Conservation (phyloP, 2,797 vertebrate species). For the Pelochelys cantorii region DNA sequence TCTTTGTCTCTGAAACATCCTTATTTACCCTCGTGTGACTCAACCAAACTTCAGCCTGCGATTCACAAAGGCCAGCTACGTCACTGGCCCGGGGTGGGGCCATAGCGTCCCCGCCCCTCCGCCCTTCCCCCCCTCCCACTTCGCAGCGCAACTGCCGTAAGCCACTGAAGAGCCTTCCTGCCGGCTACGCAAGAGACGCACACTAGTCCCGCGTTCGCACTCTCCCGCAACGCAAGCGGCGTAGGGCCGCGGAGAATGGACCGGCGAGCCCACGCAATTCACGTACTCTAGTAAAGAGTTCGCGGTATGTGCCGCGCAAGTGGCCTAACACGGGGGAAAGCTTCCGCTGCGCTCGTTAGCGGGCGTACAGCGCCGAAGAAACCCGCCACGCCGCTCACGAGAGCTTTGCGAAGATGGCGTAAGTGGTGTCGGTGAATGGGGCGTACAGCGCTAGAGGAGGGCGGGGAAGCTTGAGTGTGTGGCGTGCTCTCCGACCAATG, state of each 20-base stretch:
- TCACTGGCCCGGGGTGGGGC: slow-evolving; percentile 57
- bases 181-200: slow-evolving; percentile 32
- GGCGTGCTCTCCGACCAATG: slow-evolving; percentile 9
- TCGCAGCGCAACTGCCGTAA: background rate
- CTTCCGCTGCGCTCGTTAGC: background rate
- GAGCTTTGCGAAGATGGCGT: slow-evolving; percentile 27
- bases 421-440: slow-evolving; percentile 35
- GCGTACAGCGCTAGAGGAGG: background rate
- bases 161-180: background rate
- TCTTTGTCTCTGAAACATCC: slow-evolving; percentile 82
- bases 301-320: background rate
- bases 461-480: slow-evolving; percentile 21
- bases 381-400: background rate
- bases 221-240: background rate
- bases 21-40: slow-evolving; percentile 78
- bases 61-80: slow-evolving; percentile 67
- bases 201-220: background rate
- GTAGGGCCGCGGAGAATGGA: background rate
- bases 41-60: slow-evolving; percentile 76
- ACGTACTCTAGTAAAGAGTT: background rate
- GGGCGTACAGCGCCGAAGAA: background rate
- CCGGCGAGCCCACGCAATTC: background rate
- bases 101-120: background rate
- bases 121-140: background rate
- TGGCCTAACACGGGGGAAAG: background rate